These are phyloP conservation scores for Upupa epops DNA, from an alignment of 2,113 vertebrate species.

Conservation along the genomic window DNA sequence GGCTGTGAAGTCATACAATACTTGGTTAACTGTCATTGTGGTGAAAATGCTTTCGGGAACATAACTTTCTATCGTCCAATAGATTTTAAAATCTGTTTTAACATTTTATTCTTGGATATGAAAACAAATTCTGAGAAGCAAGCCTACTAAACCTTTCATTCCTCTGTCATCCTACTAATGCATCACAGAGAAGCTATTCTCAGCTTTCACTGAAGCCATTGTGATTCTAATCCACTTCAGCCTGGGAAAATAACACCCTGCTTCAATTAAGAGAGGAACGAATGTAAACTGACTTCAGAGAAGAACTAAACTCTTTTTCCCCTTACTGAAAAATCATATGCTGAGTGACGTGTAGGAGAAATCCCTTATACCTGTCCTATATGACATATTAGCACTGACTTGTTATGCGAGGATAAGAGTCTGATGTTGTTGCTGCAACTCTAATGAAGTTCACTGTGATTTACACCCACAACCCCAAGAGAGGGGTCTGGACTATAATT, in stretches of 20 bases:
- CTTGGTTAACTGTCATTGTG: background rate
- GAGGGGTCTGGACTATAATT: background rate
- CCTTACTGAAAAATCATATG: background rate
- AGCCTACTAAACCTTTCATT: constrained; percentile 37
- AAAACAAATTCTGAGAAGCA: constrained; percentile 46
- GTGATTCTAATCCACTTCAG: constrained; percentile 56
- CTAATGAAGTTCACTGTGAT: background rate
- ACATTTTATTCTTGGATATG: background rate
- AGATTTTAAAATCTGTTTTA: constrained; percentile 15
- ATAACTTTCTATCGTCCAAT: background rate
- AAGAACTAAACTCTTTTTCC: background rate
- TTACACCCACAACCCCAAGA: fast-evolving
- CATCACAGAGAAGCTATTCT: constrained; percentile 49
- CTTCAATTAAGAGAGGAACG: constrained; percentile 40
- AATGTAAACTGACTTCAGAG: constrained; percentile 48
- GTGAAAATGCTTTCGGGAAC: background rate
- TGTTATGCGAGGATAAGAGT: background rate
- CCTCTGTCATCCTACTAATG: constrained; percentile 43
- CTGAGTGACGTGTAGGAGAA: constrained; percentile 27
- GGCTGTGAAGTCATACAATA: background rate
- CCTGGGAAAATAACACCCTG: constrained; percentile 49
- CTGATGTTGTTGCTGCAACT: background rate
- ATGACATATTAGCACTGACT: background rate
- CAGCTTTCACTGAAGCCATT: constrained; percentile 57
- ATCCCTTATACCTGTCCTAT: background rate